Conservation (phyloP, 2,888 invertebrate genomes). For the Euplexia lucipara region DNA sequence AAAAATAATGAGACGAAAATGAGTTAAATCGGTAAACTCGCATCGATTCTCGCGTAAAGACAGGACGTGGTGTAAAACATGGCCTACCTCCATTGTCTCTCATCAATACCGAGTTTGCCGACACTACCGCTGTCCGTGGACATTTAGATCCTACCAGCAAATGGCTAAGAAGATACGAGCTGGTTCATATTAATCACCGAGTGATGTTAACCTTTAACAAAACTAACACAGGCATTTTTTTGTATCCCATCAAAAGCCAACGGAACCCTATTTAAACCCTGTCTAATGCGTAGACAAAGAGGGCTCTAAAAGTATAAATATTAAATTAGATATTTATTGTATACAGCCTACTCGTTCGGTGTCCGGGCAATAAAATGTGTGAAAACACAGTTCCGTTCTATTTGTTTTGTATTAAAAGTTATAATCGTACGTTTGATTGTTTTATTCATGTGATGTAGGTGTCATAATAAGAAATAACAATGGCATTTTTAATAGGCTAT, state of each 20-base stretch:
- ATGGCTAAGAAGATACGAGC: too few relatives aligned
- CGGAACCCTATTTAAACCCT: constrained; percentile 30
- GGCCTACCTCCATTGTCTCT: too few relatives aligned
- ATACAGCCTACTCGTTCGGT: constrained; percentile 31
- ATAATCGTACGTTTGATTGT: constrained; percentile 33
- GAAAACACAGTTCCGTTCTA: constrained; percentile 53
- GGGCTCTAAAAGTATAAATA: constrained; percentile 37
- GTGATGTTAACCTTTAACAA: too few relatives aligned
- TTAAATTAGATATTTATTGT: constrained; percentile 28
- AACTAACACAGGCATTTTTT: neutral
- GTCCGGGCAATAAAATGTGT: constrained; percentile 51
- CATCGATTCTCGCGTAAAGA: too few relatives aligned
- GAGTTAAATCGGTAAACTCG: too few relatives aligned
- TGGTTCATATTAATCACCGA: too few relatives aligned
- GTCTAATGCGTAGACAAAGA: constrained; percentile 13
- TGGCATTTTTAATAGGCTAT: constrained; percentile 31
- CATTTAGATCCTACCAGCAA: too few relatives aligned
- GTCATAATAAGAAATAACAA: constrained; percentile 3
- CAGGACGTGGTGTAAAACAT: too few relatives aligned
- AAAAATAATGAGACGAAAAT: too few relatives aligned
- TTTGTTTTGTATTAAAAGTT: constrained; percentile 9
- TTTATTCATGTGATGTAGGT: constrained; percentile 26
- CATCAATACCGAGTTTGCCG: too few relatives aligned
- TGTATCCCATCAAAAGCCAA: neutral
- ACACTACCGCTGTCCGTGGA: too few relatives aligned